Evolutionary conservation across 2,797 vertebrate species (phyloP).

Genomic region (Diplodus puntazzo): DNA sequence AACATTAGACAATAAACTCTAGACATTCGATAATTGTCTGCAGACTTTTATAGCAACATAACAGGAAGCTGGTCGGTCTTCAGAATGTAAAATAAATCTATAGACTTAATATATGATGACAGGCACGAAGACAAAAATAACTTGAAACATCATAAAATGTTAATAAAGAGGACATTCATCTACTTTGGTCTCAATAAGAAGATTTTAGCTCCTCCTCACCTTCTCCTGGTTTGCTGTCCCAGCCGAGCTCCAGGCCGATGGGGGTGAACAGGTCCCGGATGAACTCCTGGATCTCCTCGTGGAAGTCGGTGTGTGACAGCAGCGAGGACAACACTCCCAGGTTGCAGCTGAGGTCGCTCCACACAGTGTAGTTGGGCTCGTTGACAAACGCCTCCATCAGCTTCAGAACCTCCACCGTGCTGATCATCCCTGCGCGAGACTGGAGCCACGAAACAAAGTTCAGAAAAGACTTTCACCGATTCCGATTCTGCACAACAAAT

Average conservation of each 20-base stretch:
- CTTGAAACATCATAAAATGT: neutral
- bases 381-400: conserved; percentile 99
- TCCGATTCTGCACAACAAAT: neutral
- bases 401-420: conserved; percentile 97
- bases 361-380: conserved; percentile 99
- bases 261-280: conserved; percentile 96
- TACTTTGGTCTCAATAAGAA: too few species aligned
- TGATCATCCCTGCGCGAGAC: conserved; percentile 97
- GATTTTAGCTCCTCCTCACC: conserved; percentile 80
- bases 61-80: neutral
- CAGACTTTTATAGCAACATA: too few species aligned
- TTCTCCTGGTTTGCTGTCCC: conserved; percentile 96
- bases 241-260: conserved; percentile 94
- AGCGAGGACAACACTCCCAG: conserved; percentile 95
- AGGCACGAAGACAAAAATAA: neutral
- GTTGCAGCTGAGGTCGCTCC: conserved; percentile 99
- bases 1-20: too few species aligned
- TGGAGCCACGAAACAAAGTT: conserved; percentile 60
- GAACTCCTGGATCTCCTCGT: conserved; percentile 97
- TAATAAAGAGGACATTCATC: neutral
- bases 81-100: neutral
- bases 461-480: neutral
- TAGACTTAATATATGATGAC: too few species aligned
- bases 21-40: too few species aligned
- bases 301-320: conserved; percentile 97